These are phyloP conservation scores for Sardinella longiceps DNA, from an alignment of 2,797 vertebrate genomes.

Conservation along the genomic window DNA sequence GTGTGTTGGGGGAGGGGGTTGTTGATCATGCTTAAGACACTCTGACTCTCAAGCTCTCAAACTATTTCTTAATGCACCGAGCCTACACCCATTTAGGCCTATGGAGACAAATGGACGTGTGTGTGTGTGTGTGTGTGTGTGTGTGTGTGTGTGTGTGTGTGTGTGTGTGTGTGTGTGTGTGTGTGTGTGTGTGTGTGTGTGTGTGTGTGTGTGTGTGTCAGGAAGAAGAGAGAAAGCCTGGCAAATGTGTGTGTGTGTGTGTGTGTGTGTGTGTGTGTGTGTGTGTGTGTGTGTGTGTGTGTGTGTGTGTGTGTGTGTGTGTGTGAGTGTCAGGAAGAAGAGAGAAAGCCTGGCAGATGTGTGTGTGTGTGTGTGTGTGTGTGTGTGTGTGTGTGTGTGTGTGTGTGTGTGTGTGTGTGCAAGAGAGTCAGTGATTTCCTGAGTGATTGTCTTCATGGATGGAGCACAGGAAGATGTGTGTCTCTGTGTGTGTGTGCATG, in stretches of 20 bases:
- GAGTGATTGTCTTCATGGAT: constrained; percentile 29
- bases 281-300: neutral
- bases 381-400: neutral
- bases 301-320: neutral
- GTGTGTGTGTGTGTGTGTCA: neutral
- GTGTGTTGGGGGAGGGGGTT: neutral
- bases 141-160: neutral
- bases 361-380: neutral
- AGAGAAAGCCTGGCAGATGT: neutral
- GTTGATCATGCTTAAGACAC: neutral
- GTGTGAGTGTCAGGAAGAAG: neutral
- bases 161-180: neutral
- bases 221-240: too few relatives aligned
- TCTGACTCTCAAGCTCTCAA: constrained; percentile 30
- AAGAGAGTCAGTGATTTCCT: neutral
- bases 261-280: neutral
- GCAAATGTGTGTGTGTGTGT: neutral
- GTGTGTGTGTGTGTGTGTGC: neutral
- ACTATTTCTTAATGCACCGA: constrained; percentile 44
- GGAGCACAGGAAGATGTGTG: constrained; percentile 27
- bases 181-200: constrained; percentile 1
- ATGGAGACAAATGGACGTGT: constrained; percentile 43
- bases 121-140: constrained; percentile 22
- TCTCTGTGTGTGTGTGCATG: too few relatives aligned
- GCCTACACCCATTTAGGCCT: constrained; percentile 29